Conservation (phyloP, 2,797 vertebrate species). For the Gastrophryne carolinensis region DNA sequence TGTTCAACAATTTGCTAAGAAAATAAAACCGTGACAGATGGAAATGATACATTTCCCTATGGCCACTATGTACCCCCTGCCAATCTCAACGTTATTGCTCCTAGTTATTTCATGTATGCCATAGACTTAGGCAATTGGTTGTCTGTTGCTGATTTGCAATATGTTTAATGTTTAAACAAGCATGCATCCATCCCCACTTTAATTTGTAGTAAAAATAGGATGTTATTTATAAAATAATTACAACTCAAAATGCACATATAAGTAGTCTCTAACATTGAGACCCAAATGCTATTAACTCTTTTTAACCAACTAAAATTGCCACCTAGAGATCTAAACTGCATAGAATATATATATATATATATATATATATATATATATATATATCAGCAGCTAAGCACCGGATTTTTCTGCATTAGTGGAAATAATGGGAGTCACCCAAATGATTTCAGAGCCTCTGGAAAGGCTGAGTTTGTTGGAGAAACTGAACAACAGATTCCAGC, state of each 20-base stretch:
- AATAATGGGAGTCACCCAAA: no score
- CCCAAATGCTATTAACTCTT: no score
- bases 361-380: no score
- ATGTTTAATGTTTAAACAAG: neutral
- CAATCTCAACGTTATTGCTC: slow-evolving; percentile 1
- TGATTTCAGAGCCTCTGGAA: no score
- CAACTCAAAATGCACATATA: neutral
- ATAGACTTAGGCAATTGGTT: neutral
- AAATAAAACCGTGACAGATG: slow-evolving; percentile 10
- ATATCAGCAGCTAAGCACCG: no score
- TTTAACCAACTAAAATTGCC: no score
- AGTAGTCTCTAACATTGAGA: neutral
- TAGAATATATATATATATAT: no score
- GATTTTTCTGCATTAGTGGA: no score
- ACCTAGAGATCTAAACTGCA: no score
- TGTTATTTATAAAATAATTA: neutral
- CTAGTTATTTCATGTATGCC: neutral
- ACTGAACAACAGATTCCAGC: no score
- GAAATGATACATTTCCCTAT: slow-evolving; percentile 27
- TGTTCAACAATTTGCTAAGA: neutral
- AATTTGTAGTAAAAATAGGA: neutral
- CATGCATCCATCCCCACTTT: neutral
- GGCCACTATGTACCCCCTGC: neutral
- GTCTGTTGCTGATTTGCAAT: neutral
- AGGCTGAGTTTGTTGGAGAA: no score